phyloP scores from a whole-genome alignment of 2,888 invertebrate species.

The Megastigmus dorsalis region DNA sequence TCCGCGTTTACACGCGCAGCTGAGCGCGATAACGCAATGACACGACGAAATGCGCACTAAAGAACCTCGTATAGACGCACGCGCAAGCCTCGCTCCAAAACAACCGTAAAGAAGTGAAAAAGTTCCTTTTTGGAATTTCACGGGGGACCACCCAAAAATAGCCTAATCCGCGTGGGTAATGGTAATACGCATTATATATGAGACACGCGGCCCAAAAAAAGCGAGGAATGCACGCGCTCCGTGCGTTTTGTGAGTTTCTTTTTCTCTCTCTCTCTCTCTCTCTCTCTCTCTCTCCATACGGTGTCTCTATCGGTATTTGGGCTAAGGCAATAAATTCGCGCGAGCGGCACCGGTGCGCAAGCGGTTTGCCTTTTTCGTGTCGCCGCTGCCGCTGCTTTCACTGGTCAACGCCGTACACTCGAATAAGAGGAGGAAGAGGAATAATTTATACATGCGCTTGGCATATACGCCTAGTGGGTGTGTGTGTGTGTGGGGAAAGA shows the following conservation, averaged over 20 bases:
- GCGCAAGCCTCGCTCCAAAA: not conserved
- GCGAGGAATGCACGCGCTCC: slow-evolving; percentile 21
- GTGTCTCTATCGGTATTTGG: slow-evolving; percentile 54
- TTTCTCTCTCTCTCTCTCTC: slow-evolving; percentile 26
- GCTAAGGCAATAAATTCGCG: slow-evolving; percentile 51
- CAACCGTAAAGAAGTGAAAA: not conserved
- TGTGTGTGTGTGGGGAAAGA: not conserved
- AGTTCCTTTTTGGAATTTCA: not conserved
- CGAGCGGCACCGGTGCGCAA: not conserved
- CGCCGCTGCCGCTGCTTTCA: slow-evolving; percentile 45
- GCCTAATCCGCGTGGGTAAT: not conserved
- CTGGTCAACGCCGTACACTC: slow-evolving; percentile 7
- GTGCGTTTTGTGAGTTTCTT: slow-evolving; percentile 3
- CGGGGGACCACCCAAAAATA: not conserved
- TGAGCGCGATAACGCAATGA: slow-evolving; percentile 23
- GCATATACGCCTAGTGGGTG: too few species aligned
- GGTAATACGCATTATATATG: too few species aligned
- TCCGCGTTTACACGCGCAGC: slow-evolving; percentile 21
- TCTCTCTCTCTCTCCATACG: slow-evolving; percentile 43
- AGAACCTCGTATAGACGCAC: too few species aligned
- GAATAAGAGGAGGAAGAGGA: slow-evolving; percentile 18
- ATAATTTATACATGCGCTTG: slow-evolving; percentile 9
- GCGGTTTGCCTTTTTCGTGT: slow-evolving; percentile 30
- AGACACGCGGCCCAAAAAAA: too few species aligned
- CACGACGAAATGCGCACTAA: not conserved